Base-by-base conservation (phyloP, 2,888 invertebrate genomes). In the Pristionchus mayeri region DNA sequence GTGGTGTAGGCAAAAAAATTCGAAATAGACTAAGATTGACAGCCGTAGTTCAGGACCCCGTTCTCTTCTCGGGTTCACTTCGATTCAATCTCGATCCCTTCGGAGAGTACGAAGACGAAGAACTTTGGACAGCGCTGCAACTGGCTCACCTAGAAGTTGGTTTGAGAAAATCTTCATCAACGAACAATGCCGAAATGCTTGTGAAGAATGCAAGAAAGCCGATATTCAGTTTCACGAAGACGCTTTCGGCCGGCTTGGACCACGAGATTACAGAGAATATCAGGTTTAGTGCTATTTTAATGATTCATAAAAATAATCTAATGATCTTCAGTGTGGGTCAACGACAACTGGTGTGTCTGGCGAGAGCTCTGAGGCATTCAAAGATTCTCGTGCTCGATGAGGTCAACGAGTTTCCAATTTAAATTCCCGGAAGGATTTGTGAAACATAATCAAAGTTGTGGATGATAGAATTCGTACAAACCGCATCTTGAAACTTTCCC, bases 71-170 rank as follows among this genome's bases (percentile, higher is more conserved):
- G 0, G 91, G 91, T 54, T 88, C 90, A 11, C 87, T 92, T 16
- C 90, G 92, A 37, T 92, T 92, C 87, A 92, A 92, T 82, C 86
- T 92, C 84, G 92, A 92, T 84, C 92, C 92, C 2, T 92, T 92
- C 82, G 84, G 79, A 0, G 84, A 84, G 4, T 89, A 88, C 81
- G 67, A 87, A 0, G 92, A 92, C 76, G 88, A 86, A 4, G 85
- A 88, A 34, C 76, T 89, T 34, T 90, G 89, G 89, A 54, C 63
- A 13, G 89, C 90, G 0, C 85, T 92, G 13, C 90, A 90, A 80
- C 75, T 88, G 84, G 89, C 91, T 50, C 91, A 91, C 86, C 37
- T 67, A 1, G 67, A 67, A 27, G 57, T 57, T n/a, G 6, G n/a
- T n/a, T 9, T 24, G 3, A n/a, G n/a, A n/a, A n/a, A n/a, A n/a